Conservation (phyloP, 1,140 invertebrate species). For the Hormaphis cornu region DNA sequence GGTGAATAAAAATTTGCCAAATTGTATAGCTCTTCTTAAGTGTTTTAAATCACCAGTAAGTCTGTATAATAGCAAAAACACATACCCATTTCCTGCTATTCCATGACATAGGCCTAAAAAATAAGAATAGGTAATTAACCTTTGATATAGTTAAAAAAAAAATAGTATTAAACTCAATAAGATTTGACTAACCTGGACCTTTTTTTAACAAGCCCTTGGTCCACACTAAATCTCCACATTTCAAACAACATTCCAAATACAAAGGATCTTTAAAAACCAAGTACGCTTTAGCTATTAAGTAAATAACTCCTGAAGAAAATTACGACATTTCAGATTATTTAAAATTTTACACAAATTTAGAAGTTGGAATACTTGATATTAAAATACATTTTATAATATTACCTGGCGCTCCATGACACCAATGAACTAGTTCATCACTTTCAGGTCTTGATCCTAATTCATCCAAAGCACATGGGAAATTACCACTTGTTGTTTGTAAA, state of each 20-base stretch:
- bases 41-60: slow-evolving; percentile 62
- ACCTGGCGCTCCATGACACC: slow-evolving; percentile 79
- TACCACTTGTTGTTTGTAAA: slow-evolving; percentile 58
- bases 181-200: slow-evolving; percentile 50
- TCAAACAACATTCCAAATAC: slow-evolving; percentile 59
- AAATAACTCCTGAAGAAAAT: slow-evolving; percentile 53
- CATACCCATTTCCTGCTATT: slow-evolving; percentile 74
- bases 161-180: background rate
- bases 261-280: slow-evolving; percentile 61
- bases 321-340: no score
- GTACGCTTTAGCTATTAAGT: slow-evolving; percentile 73
- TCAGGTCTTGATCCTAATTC: slow-evolving; percentile 48
- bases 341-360: no score
- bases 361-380: no score
- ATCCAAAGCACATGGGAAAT: slow-evolving; percentile 68
- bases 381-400: slow-evolving; percentile 24
- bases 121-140: slow-evolving; percentile 23
- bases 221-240: slow-evolving; percentile 68
- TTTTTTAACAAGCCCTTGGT: slow-evolving; percentile 67
- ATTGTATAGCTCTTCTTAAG: slow-evolving; percentile 61
- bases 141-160: background rate
- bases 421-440: slow-evolving; percentile 61
- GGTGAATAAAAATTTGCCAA: slow-evolving; percentile 64
- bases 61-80: slow-evolving; percentile 67
- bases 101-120: slow-evolving; percentile 67